Conservation (phyloP, 2,797 vertebrate genomes). For the Parambassis ranga region DNA sequence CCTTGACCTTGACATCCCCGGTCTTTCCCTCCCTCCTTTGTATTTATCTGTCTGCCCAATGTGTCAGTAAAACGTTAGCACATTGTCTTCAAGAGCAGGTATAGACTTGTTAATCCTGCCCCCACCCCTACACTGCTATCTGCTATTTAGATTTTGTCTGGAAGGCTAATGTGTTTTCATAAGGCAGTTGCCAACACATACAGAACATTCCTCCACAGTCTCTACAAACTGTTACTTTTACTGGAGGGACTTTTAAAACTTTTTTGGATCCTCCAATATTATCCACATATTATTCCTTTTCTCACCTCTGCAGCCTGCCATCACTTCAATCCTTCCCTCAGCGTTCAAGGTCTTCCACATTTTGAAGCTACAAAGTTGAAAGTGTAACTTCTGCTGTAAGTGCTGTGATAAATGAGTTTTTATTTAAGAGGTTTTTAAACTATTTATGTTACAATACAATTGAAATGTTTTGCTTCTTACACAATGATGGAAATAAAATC, state of each 20-base stretch:
- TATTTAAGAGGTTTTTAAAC: background rate
- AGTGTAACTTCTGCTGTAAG: too few relatives aligned
- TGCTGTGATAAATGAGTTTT: too few relatives aligned
- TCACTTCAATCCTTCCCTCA: conserved; percentile 26
- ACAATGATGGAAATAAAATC: too few relatives aligned
- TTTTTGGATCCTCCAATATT: conserved; percentile 30
- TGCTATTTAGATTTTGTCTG: conserved; percentile 69
- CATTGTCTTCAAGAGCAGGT: conserved; percentile 71
- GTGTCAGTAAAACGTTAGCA: conserved; percentile 74
- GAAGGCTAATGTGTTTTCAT: conserved; percentile 62
- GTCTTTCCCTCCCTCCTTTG: conserved; percentile 23
- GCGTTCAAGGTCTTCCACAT: conserved; percentile 50
- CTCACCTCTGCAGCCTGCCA: conserved; percentile 57
- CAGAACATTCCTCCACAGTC: conserved; percentile 46
- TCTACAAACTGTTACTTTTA: conserved; percentile 67
- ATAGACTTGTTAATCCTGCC: conserved; percentile 65
- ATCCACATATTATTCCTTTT: conserved; percentile 43
- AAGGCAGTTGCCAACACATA: conserved; percentile 66
- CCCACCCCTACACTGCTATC: conserved; percentile 29
- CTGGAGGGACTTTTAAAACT: conserved; percentile 65
- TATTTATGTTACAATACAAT: background rate
- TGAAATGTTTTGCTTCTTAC: too few relatives aligned
- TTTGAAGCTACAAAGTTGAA: background rate
- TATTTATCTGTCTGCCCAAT: conserved; percentile 65
- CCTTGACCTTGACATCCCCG: conserved; percentile 61